Evolutionary conservation across 2,888 invertebrate genomes (phyloP), one percentile per base, ranked within the genome.

Genomic region (Pterostichus niger): DNA sequence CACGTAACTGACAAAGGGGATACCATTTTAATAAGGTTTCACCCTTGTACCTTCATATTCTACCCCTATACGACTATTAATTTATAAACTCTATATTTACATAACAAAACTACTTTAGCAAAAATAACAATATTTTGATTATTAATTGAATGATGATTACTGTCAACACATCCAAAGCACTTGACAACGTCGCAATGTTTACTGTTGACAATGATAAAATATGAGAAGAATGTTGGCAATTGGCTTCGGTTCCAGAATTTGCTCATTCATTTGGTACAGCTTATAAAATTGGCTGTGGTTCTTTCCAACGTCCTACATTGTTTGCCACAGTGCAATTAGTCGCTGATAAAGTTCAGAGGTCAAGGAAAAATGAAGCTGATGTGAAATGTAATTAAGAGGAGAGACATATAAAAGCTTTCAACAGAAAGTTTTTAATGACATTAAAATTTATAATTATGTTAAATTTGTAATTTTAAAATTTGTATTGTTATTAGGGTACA

Each of bases 121-220:
- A 15, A 44, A 68, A 68, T 68, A 68, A 71, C 31, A 13, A 6
- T 13, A 71, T 71, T 71, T 17, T 44, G 44, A 71, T 6, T 71
- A 71, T 71, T 40, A 71, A 71, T 71, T 71, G 24, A 40, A 71
- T 17, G 44, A 71, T 71, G 40, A 64, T 33, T 15, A 75, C 1
- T 61, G 78, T 78, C 61, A 61, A 44, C 78, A 78, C 9, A 40
- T 35, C 6, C 15, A 15, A 46, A 46, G 24, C 49, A 75, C 59
- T 15, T 56, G 40, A 35, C 59, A 78, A 56, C 56, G 31, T n/a
- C 6, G 59, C 59, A 44, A 10, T 77, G 54, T 56, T 56, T 54
- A 56, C 24, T 77, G 59, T 77, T 61, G 78, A 78, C 78, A 78
- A 78, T 61, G 13, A 40, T 11, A 56, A 77, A 77, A 77, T 56